Evolutionary conservation across 2,113 vertebrate genomes (phyloP).

Genomic region (Odocoileus virginianus): DNA sequence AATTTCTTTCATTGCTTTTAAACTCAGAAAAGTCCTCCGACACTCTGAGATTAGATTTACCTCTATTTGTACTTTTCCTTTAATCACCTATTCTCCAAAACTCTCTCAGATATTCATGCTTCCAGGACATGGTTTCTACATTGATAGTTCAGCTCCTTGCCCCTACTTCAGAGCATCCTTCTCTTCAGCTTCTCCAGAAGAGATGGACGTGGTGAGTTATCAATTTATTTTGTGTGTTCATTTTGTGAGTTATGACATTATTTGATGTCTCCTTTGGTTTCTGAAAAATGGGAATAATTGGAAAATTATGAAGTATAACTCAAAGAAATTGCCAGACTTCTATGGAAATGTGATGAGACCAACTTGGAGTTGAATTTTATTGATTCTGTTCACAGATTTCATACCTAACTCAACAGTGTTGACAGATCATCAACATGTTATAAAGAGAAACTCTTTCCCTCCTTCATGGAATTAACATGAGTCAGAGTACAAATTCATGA

Average conservation of each 20-base stretch:
- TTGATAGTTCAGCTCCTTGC: constrained; percentile 82
- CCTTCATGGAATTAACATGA: neutral
- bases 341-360: neutral
- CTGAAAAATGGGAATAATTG: neutral
- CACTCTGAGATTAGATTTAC: neutral
- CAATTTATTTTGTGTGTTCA: neutral
- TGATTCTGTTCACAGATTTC: neutral
- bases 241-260: neutral
- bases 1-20: constrained; percentile 8
- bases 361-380: neutral
- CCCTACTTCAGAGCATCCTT: constrained; percentile 90
- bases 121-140: constrained; percentile 88
- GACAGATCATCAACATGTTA: neutral
- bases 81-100: neutral
- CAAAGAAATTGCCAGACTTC: neutral
- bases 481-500: neutral
- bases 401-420: neutral
- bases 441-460: neutral
- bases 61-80: neutral
- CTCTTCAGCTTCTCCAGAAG: constrained; percentile 87
- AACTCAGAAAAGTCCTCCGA: neutral
- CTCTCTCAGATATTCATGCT: constrained; percentile 88
- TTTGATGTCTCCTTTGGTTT: neutral
- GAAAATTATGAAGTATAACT: neutral
- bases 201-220: constrained; percentile 88